Evolutionary conservation across 2,888 invertebrate species (phyloP).

Genomic region (Luperina nickerlii): DNA sequence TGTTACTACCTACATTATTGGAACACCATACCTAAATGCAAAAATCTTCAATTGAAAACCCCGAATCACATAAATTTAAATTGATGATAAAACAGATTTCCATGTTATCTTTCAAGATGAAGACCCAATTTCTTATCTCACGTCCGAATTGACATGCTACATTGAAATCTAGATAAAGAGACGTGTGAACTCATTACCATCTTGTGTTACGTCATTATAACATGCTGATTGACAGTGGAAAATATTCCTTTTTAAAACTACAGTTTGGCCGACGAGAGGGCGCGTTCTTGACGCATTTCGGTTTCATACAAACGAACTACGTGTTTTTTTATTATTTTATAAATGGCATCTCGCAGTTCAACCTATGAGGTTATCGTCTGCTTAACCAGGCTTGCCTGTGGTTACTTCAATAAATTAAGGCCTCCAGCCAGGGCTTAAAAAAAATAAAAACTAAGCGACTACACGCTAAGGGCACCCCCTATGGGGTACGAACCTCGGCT

Average conservation of each 20-base stretch:
- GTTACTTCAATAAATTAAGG: no score
- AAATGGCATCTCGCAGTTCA: no score
- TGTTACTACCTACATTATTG: background rate
- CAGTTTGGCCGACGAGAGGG: no score
- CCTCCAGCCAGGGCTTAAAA: no score
- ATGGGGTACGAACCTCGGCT: no score
- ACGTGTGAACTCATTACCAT: background rate
- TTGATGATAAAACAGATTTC: conserved; percentile 2
- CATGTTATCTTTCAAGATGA: conserved; percentile 14
- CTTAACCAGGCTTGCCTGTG: no score
- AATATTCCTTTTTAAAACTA: background rate
- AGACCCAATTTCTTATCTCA: conserved; percentile 32
- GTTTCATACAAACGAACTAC: no score
- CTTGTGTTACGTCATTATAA: background rate
- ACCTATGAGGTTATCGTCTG: no score
- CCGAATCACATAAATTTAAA: background rate
- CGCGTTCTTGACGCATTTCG: no score
- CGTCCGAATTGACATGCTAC: conserved; percentile 28
- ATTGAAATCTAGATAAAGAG: conserved; percentile 32
- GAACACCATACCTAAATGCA: background rate
- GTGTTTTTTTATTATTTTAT: no score
- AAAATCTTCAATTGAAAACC: background rate
- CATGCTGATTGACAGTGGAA: background rate
- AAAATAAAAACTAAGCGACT: no score
- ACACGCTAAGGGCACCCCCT: no score